phyloP scores from a whole-genome alignment of 2,113 vertebrate species.

The Xiphophorus maculatus region DNA sequence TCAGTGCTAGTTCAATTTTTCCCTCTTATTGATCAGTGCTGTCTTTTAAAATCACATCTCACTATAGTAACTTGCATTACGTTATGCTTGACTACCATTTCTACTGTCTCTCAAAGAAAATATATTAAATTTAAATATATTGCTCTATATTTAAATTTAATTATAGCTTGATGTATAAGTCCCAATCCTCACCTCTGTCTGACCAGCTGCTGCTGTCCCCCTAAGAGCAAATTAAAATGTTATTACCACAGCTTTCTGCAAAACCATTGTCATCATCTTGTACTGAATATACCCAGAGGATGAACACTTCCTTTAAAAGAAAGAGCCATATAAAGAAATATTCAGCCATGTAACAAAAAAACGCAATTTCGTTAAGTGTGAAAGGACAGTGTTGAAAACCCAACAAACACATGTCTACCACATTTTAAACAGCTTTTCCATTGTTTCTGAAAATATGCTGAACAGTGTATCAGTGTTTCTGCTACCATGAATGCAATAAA shows the following conservation, averaged over 20 bases:
- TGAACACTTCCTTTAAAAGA: slow-evolving; percentile 53
- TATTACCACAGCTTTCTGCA: slow-evolving; percentile 44
- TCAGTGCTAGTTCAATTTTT: neutral
- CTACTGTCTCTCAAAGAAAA: neutral
- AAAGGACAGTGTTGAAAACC: slow-evolving; percentile 70
- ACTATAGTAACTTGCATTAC: neutral
- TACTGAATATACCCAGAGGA: slow-evolving; percentile 41
- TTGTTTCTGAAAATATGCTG: slow-evolving; percentile 53
- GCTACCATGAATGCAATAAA: slow-evolving; percentile 65
- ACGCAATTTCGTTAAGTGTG: slow-evolving; percentile 66
- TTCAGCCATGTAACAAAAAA: slow-evolving; percentile 43
- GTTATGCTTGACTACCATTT: neutral
- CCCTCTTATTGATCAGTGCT: neutral
- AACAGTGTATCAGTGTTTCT: slow-evolving; percentile 68
- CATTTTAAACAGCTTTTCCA: slow-evolving; percentile 24
- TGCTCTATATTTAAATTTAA: neutral
- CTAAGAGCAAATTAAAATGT: slow-evolving; percentile 57
- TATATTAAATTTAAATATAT: too few relatives aligned
- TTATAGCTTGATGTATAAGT: slow-evolving; percentile 23
- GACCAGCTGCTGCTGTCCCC: slow-evolving; percentile 28
- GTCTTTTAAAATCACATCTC: neutral
- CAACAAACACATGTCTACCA: slow-evolving; percentile 36
- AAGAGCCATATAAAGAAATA: slow-evolving; percentile 39
- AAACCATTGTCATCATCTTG: slow-evolving; percentile 66
- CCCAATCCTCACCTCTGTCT: slow-evolving; percentile 40